Evolutionary conservation across 2,113 vertebrate genomes (phyloP), one percentile per base, ranked within the genome.

Genomic region (Pristiophorus japonicus): DNA sequence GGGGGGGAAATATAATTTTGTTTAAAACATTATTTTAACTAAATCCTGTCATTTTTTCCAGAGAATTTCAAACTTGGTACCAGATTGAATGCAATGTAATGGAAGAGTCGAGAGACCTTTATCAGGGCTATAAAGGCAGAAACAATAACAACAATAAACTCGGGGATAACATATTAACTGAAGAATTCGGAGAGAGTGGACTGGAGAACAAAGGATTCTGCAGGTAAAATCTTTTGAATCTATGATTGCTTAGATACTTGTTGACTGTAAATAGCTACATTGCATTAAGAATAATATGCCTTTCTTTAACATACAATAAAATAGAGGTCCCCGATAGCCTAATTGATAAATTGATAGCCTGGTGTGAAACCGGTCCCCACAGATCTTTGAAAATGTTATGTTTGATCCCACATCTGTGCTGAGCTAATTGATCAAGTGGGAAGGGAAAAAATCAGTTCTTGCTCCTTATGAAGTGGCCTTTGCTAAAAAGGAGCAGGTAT

Each of bases 131-230:
- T 95, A 98, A 98, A 96, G 97, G 97, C 95, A 96, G 98, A 95
- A 98, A 98, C 97, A 98, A 97, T 96, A 98, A 97, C 96, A 98
- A 98, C 95, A 98, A 97, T 24, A 97, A 97, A 88, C 96, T 96
- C 91, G 96, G 97, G 95, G 96, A 95, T 63, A 87, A 87, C 81
- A 87, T 95, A 0, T 0, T 8, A 0, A 95, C 95, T 11, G 95
- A 91, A 22, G 96, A 96, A 0, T 1, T 94, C 55, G 27, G 96
- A 73, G 95, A 94, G n/a, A 96, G 96, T 91, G 96, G 96, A 0
- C 97, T 97, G 0, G 97, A 98, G 95, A 98, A 97, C 96, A 96
- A 96, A 95, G 97, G 95, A 67, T 97, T 97, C 95, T 97, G 96
- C 97, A 98, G 97, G 98, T 99, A 96, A 8, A 38, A 22, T n/a